Percentiles rank a stretch among this genome's conserved stretches.
phyloP scores from a whole-genome alignment of 1,140 invertebrate genomes.

The Drosophila sucinea region DNA sequence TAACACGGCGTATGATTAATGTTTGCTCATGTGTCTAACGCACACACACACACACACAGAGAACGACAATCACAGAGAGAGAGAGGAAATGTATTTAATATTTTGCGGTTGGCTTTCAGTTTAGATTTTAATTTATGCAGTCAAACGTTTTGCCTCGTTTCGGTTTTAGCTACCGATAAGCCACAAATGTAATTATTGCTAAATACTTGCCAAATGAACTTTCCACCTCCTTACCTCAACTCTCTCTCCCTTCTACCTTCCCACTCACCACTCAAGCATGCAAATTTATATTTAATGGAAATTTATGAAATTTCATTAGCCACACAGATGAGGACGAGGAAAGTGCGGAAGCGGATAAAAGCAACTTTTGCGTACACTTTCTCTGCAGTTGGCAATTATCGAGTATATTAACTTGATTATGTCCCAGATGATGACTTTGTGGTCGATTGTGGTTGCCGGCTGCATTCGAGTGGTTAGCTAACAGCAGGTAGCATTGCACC shows the following conservation, averaged over 20 bases:
- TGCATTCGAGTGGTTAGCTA: constrained; percentile 16
- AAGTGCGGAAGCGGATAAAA: background rate
- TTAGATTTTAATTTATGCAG: constrained; percentile 43
- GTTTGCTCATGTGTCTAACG: constrained; percentile 22
- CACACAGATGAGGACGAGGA: background rate
- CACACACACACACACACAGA: background rate
- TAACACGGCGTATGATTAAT: constrained; percentile 46
- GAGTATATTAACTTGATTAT: constrained; percentile 24
- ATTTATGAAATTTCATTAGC: constrained; percentile 30
- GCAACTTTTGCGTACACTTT: background rate
- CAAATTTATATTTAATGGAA: constrained; percentile 33
- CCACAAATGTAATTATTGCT: constrained; percentile 28
- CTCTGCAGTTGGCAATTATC: constrained; percentile 13
- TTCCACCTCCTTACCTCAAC: background rate
- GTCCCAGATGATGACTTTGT: constrained; percentile 13
- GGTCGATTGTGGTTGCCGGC: background rate
- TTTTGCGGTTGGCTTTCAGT: constrained; percentile 1
- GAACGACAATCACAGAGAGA: background rate
- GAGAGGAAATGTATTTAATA: constrained; percentile 2
- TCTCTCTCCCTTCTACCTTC: background rate
- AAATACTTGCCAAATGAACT: constrained; percentile 15
- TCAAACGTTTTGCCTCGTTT: constrained; percentile 10
- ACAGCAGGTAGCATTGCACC: constrained; percentile 8
- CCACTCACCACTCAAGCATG: constrained; percentile 20
- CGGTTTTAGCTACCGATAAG: background rate